Evolutionary conservation across 1,140 invertebrate species (phyloP), one percentile per base, ranked within the genome.

Genomic region (Tachypleus tridentatus): DNA sequence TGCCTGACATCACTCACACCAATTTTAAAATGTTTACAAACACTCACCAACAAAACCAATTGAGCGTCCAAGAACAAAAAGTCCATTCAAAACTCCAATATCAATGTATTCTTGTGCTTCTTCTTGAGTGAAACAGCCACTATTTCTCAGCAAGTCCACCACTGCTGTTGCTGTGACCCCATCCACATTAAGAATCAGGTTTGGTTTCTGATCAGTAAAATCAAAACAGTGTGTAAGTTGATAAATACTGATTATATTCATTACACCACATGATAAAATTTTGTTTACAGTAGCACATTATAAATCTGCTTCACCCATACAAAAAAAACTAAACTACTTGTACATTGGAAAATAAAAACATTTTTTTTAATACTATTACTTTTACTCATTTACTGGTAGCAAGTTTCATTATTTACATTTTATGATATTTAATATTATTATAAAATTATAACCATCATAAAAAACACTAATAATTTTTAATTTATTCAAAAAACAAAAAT

Each of bases 161-260:
- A 99, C 98, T 5, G 92, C 86, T 49, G 93, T 92, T 3, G 94
- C 97, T 74, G 99, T 97, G 69, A 97, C 88, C 66, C 97, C 97
- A 80, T 99, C 97, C 8, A 99, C 97, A 79, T 99, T 99, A 47
- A 99, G 82, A 76, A 99, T 99, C 50, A 99, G 82, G 82, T 99
- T 99, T 11, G 97, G 97, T 80, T 99, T 99, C 83, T 82, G 71
- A 29, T 29, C 29, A 29, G 29, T 29, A 29, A 29, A 29, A 29
- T 29, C 29, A 29, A 49, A 74, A 73, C 49, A 67, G 11, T 50
- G 50, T 64, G 7, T 3, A 63, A 63, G 9, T 53, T 58, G 2
- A 29, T 29, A 29, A 29, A 29, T 29, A 29, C 29, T 29, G 29
- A 29, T 29, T 29, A 29, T 29, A 29, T 29, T 29, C 29, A 29